Evolutionary conservation across 1,140 invertebrate species (phyloP), one percentile per base, ranked within the genome.

Genomic region (Ephestia elutella): DNA sequence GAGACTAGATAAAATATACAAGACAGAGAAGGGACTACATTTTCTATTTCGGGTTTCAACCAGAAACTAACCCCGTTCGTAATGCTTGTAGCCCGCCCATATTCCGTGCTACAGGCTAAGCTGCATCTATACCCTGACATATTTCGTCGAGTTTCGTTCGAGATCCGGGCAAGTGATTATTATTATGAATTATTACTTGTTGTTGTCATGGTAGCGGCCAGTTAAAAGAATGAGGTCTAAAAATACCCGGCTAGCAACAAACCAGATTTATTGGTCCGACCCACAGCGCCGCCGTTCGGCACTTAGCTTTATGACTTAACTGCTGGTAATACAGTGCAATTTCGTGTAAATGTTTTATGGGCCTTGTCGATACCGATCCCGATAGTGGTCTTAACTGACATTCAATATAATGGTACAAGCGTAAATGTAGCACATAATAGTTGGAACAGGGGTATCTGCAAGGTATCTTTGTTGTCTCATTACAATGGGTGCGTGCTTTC

Each of bases 181-280:
- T 53, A 25, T 53, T 53, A 53, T 53, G 50, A 53, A 17, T 62
- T 59, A 53, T 57, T 57, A 57, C 35, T 64, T 58, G 65, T 66
- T 60, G 65, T 66, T 60, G 62, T 59, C 54, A 59, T 53, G 66
- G 30, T 62, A 57, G 54, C 49, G 53, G 54, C 55, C 50, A n/a
- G 51, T 55, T 59, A 65, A 60, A 66, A 69, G 60, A 64, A 66
- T 68, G 35, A 66, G 60, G 55, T 70, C 65, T 73, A 68, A 70
- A 70, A 67, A 73, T 73, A 67, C 35, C 32, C 57, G 62, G 56
- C 49, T 68, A 59, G 67, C 62, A 68, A 68, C 71, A 70, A 73
- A 73, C 71, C 63, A 60, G 68, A 73, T 70, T 70, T 65, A 66
- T 69, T 50, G 54, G 32, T 49, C 32, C 50, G 44, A 59, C 59